phyloP scores from a whole-genome alignment of 2,113 vertebrate genomes.

The Chascanopsetta lugubris region DNA sequence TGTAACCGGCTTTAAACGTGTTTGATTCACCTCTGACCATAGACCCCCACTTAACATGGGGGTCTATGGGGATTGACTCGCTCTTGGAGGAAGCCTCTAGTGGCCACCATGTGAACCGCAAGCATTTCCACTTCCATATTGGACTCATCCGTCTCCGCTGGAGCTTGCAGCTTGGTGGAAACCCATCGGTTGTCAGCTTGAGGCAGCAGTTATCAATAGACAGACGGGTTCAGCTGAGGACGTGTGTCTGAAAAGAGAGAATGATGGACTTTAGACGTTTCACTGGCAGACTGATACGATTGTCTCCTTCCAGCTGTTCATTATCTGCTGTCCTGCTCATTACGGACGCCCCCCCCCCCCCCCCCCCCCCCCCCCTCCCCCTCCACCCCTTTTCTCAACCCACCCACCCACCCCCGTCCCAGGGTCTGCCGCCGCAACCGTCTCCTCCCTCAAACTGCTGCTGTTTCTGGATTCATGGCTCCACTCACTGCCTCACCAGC shows the following conservation, averaged over 20 bases:
- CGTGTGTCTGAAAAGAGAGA: neutral
- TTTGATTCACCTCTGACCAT: too few relatives aligned
- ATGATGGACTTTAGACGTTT: neutral
- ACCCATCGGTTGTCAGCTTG: slow-evolving; percentile 8
- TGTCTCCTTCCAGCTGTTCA: slow-evolving; percentile 11
- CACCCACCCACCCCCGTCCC: neutral
- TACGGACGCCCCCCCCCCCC: neutral
- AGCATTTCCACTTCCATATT: too few relatives aligned
- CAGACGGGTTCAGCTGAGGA: neutral
- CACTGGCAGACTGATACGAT: neutral
- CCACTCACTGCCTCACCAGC: neutral
- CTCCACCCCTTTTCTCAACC: too few relatives aligned
- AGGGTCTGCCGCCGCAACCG: neutral
- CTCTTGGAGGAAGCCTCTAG: too few relatives aligned
- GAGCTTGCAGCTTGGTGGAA: too few relatives aligned
- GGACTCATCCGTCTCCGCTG: too few relatives aligned
- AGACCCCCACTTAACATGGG: too few relatives aligned
- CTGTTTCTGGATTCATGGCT: neutral
- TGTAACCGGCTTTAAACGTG: too few relatives aligned
- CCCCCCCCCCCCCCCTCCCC: too few relatives aligned
- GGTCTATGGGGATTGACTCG: too few relatives aligned
- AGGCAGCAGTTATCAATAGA: neutral
- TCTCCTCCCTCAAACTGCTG: neutral
- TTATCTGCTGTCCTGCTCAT: slow-evolving; percentile 4
- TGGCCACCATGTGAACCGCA: too few relatives aligned